Evolutionary conservation across 53 echinoderm and acorn worm species (phyloP).

Genomic region (Holothuria leucospilota): DNA sequence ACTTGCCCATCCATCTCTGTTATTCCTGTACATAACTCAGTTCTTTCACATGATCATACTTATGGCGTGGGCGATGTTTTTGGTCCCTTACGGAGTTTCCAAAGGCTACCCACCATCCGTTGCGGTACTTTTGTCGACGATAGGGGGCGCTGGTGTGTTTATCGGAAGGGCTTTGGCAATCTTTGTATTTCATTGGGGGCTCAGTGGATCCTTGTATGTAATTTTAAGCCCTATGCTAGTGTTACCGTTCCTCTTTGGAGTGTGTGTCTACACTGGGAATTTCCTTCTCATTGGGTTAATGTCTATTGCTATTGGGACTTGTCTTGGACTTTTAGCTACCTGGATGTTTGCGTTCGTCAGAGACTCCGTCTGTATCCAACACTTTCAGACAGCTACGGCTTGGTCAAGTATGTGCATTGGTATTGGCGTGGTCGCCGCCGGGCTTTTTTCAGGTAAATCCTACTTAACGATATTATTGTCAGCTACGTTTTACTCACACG

Average conservation of each 20-base stretch:
- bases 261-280: neutral
- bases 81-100: constrained; percentile 7
- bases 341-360: constrained; percentile 3
- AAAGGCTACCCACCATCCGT: constrained; percentile 22
- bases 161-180: constrained; percentile 3
- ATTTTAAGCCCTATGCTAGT: neutral
- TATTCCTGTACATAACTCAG: neutral
- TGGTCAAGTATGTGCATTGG: too few relatives aligned
- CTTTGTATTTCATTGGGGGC: neutral
- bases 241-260: neutral
- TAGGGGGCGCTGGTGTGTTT: constrained; percentile 18
- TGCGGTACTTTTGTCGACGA: constrained; percentile 12
- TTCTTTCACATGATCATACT: neutral
- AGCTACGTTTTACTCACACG: too few relatives aligned
- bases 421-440: too few relatives aligned
- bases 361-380: neutral
- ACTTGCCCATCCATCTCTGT: neutral
- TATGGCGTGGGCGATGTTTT: constrained; percentile 10
- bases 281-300: neutral
- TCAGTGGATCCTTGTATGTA: neutral
- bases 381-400: neutral
- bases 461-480: too few relatives aligned
- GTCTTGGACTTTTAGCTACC: neutral
- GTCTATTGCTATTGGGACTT: neutral
- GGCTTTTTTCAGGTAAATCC: too few relatives aligned